These are phyloP conservation scores for Spea hammondii DNA, from an alignment of 2,797 vertebrate species.

Conservation along the genomic window DNA sequence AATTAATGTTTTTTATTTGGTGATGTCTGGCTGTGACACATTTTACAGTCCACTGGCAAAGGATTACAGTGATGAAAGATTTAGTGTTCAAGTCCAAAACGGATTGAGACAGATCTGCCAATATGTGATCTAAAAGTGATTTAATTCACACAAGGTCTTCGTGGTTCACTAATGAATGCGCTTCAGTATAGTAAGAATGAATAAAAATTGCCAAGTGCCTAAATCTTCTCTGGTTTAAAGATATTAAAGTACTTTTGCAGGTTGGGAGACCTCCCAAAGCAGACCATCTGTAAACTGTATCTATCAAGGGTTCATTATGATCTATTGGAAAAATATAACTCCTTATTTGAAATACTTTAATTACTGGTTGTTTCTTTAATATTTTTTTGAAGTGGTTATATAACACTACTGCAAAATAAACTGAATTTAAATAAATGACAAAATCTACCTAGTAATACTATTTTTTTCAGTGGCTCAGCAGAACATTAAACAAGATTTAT, in stretches of 20 bases:
- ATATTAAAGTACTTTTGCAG: constrained; percentile 43
- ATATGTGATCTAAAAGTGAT: constrained; percentile 48
- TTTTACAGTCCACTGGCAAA: constrained; percentile 31
- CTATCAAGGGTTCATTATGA: constrained; percentile 10
- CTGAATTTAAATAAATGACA: too few relatives aligned
- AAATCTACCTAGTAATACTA: too few relatives aligned
- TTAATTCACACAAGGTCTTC: constrained; percentile 41
- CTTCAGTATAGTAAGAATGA: constrained; percentile 38
- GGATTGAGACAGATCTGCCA: constrained; percentile 41
- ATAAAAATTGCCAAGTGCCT: constrained; percentile 45
- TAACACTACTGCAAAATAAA: too few relatives aligned
- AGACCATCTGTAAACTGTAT: constrained; percentile 22
- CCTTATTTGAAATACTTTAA: too few relatives aligned
- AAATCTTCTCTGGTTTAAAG: constrained; percentile 26
- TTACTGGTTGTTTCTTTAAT: too few relatives aligned
- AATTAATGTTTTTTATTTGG: constrained; percentile 16
- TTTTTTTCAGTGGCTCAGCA: too few relatives aligned
- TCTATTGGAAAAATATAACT: not conserved
- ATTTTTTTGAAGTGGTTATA: too few relatives aligned
- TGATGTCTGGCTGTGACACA: constrained; percentile 14
- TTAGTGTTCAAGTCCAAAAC: constrained; percentile 34
- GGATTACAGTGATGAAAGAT: constrained; percentile 26
- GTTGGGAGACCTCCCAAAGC: constrained; percentile 23
- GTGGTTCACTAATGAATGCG: constrained; percentile 46
- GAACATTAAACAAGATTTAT: too few relatives aligned